phyloP scores from a whole-genome alignment of 2,797 vertebrate genomes.

The Tangara arthus region DNA sequence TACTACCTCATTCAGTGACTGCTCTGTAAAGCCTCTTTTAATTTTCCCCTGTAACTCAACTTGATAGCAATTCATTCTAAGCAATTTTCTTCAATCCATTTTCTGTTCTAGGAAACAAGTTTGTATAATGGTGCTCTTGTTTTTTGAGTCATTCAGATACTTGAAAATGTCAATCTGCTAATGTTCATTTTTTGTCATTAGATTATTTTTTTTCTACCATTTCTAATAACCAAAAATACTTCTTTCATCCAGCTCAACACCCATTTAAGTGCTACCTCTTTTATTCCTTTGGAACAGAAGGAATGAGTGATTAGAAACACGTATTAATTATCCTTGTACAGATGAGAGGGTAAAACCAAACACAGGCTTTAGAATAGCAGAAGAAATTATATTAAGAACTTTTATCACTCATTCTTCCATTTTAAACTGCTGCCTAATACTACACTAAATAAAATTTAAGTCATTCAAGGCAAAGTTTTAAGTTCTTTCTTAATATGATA shows the following conservation, averaged over 20 bases:
- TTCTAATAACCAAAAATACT: constrained; percentile 13
- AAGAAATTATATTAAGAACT: background rate
- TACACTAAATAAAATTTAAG: background rate
- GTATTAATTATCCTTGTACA: constrained; percentile 6
- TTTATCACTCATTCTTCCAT: background rate
- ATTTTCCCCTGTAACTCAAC: background rate
- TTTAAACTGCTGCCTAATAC: background rate
- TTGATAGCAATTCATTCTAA: constrained; percentile 18
- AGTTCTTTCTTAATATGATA: background rate
- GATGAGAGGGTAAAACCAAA: background rate
- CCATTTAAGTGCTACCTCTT: background rate
- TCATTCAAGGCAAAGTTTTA: background rate
- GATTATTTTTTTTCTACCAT: background rate
- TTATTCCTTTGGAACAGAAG: constrained; percentile 16
- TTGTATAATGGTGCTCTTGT: constrained; percentile 16
- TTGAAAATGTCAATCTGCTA: constrained; percentile 10
- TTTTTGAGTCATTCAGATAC: constrained; percentile 21
- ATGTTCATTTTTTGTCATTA: constrained; percentile 6
- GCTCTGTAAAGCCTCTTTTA: constrained; percentile 19
- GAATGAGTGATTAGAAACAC: constrained; percentile 4
- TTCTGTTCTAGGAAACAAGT: constrained; percentile 11
- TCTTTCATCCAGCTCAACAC: background rate
- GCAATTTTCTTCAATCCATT: constrained; percentile 26
- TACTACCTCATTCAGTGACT: background rate
- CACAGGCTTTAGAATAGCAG: background rate